A percentile compares a stretch with the other conserved stretches of the same genome.
Conservation (phyloP, 35 echinoderm and acorn worm species). For the Hemicentrotus pulcherrimus region DNA sequence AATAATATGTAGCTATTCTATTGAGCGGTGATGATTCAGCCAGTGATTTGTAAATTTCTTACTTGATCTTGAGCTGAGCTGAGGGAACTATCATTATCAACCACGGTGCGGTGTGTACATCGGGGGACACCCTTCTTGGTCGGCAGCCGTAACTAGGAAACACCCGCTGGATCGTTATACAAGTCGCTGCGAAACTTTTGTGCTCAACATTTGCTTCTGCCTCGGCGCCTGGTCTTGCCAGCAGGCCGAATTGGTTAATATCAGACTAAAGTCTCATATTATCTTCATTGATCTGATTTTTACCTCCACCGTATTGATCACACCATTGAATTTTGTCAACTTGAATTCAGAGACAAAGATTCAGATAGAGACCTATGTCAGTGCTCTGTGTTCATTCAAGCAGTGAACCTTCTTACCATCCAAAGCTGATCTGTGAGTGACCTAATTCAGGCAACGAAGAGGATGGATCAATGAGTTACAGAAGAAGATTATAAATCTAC, state of each 20-base stretch:
- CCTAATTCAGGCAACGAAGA: not conserved
- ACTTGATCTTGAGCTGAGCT: not conserved
- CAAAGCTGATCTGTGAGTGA: not conserved
- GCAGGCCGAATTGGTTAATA: not conserved
- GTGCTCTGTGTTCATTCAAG: too few relatives aligned
- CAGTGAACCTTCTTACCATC: too few relatives aligned
- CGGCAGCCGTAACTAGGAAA: not conserved
- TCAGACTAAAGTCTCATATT: not conserved
- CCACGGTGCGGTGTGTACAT: not conserved
- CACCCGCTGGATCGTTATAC: not conserved
- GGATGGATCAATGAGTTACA: not conserved
- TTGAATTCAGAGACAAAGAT: not conserved
- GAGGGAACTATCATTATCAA: not conserved
- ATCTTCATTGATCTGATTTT: not conserved
- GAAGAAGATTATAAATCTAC: not conserved
- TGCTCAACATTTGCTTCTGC: not conserved
- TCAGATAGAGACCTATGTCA: too few relatives aligned
- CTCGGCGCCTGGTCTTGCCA: not conserved
- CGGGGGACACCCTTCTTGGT: not conserved
- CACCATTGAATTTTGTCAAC: not conserved
- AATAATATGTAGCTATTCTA: not conserved
- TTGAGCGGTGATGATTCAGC: not conserved
- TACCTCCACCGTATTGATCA: not conserved
- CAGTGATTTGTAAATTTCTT: slow-evolving; percentile 6
- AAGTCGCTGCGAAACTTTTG: not conserved